A percentile compares a stretch with the other conserved stretches of the same genome.
Conservation (phyloP, 2,797 vertebrate species). For the Peromyscus nudipes region DNA sequence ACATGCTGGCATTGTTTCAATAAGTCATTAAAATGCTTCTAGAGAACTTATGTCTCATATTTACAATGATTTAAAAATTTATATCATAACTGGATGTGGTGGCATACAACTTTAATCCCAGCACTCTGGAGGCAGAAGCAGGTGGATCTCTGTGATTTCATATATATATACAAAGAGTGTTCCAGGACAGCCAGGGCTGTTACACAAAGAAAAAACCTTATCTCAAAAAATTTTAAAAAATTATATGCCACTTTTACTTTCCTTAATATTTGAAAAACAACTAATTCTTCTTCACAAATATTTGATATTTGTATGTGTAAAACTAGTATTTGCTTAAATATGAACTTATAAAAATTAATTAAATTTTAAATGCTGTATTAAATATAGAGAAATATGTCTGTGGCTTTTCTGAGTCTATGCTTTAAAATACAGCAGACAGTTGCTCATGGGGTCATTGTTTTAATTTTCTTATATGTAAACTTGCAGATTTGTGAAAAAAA, state of each 20-base stretch:
- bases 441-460: neutral
- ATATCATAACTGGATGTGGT: neutral
- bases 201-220: neutral
- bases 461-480: conserved; percentile 11
- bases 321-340: neutral
- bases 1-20: neutral
- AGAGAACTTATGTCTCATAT: neutral
- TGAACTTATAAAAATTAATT: neutral
- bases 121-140: neutral
- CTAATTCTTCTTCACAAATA: neutral
- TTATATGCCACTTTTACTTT: neutral
- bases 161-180: neutral
- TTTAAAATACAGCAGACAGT: neutral
- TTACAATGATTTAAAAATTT: conserved; percentile 5
- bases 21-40: neutral
- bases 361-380: neutral
- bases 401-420: neutral
- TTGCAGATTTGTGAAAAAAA: neutral
- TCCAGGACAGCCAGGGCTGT: neutral
- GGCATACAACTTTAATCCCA: neutral
- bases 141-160: neutral
- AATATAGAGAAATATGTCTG: neutral
- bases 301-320: neutral
- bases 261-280: neutral
- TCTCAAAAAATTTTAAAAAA: neutral